These are phyloP conservation scores for Apamea epomidion DNA, from an alignment of 2,888 invertebrate genomes.

Conservation along the genomic window DNA sequence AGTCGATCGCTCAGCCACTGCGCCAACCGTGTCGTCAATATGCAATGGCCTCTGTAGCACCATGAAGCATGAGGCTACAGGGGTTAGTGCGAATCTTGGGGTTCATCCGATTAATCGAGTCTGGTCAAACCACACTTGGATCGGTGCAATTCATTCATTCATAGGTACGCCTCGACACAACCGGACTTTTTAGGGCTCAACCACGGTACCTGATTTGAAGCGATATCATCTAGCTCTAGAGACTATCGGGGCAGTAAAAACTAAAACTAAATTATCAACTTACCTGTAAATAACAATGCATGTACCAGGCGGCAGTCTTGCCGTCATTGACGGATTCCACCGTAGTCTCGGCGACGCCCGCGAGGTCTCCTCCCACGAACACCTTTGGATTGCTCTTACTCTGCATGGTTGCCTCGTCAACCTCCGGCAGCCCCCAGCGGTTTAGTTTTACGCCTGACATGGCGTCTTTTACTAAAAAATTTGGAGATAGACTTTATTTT, in stretches of 20 bases:
- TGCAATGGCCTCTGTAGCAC: too few relatives aligned
- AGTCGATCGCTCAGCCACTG: too few relatives aligned
- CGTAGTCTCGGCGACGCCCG: conserved; percentile 98
- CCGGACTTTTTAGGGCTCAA: too few relatives aligned
- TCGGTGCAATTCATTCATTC: too few relatives aligned
- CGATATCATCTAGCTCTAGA: too few relatives aligned
- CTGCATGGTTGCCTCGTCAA: conserved; percentile 94
- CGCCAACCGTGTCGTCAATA: too few relatives aligned
- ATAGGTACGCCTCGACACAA: too few relatives aligned
- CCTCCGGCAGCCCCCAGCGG: conserved; percentile 94
- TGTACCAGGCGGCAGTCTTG: conserved; percentile 98
- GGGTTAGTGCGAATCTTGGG: too few relatives aligned
- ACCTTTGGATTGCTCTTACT: conserved; percentile 93
- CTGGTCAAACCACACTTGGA: too few relatives aligned
- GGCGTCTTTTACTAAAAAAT: conserved; percentile 91
- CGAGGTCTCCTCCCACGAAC: conserved; percentile 98
- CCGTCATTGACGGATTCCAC: conserved; percentile 99
- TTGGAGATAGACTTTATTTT: not conserved
- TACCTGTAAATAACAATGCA: conserved; percentile 97
- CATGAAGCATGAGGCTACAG: too few relatives aligned
- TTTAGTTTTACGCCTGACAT: conserved; percentile 94
- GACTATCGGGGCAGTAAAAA: not conserved
- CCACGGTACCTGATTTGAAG: too few relatives aligned
- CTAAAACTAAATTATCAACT: conserved; percentile 22
- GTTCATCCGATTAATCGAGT: too few relatives aligned